Evolutionary conservation across 2,797 vertebrate species (phyloP).

Genomic region (Acanthiza pusilla): DNA sequence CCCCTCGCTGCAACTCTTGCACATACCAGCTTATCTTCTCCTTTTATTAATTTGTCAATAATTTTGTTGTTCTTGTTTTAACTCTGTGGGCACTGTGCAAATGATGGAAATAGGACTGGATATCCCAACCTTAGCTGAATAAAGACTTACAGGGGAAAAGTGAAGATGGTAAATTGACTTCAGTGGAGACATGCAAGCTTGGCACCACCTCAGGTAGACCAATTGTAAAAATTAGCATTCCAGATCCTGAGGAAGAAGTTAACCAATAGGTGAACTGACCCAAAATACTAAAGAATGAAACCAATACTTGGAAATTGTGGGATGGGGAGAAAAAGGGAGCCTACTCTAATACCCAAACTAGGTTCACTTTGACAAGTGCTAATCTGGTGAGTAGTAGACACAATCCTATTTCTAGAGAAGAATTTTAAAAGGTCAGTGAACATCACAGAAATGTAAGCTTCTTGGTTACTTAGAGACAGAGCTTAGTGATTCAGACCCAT

Average conservation of each 20-base stretch:
- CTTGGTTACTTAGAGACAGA: slow-evolving; percentile 32
- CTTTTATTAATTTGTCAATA: neutral
- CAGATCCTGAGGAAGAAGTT: neutral
- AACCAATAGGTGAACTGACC: neutral
- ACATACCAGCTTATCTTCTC: neutral
- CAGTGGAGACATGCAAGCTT: neutral
- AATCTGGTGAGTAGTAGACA: neutral
- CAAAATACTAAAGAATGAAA: neutral
- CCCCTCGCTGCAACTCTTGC: neutral
- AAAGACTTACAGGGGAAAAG: neutral
- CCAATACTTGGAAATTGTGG: neutral
- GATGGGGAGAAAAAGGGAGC: neutral
- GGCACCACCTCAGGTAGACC: neutral
- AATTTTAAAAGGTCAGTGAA: neutral
- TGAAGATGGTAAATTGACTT: neutral
- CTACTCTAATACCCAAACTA: neutral
- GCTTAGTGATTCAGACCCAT: neutral
- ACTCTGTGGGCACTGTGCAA: neutral
- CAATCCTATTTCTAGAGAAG: neutral
- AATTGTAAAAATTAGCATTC: neutral
- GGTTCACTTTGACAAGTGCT: neutral
- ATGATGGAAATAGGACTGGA: neutral
- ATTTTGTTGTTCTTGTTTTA: neutral
- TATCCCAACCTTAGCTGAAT: neutral
- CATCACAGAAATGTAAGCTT: neutral